Percentiles rank a stretch among this genome's conserved stretches.
Evolutionary conservation across 2,113 vertebrate species (phyloP).

Genomic region (Megaptera novaeangliae): DNA sequence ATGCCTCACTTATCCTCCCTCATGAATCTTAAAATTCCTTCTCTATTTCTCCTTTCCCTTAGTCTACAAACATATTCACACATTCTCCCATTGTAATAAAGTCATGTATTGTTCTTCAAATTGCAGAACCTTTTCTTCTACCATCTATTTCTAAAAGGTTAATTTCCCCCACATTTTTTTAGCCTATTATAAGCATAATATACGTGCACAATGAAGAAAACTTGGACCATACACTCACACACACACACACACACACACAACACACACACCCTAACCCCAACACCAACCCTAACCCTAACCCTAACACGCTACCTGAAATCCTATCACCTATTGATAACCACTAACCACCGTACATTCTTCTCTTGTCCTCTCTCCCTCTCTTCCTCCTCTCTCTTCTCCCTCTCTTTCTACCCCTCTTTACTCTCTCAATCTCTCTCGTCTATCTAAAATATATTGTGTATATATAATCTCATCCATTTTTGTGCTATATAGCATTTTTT

Average conservation of each 20-base stretch:
- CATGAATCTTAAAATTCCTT: not conserved
- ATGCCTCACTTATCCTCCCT: not conserved
- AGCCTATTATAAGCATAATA: not conserved
- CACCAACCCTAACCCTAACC: not conserved
- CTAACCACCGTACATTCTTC: not conserved
- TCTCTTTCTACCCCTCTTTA: not conserved
- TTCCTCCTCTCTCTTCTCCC: not conserved
- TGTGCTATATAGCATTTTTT: not conserved
- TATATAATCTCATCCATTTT: not conserved
- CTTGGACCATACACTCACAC: not conserved
- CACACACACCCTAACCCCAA: not conserved
- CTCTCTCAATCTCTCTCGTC: not conserved
- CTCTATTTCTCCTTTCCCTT: not conserved
- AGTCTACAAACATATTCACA: not conserved
- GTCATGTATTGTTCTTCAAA: not conserved
- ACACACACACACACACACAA: not conserved
- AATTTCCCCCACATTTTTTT: not conserved
- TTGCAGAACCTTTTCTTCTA: not conserved
- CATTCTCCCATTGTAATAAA: not conserved
- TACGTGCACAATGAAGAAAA: not conserved
- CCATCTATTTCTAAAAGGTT: not conserved
- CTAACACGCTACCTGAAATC: not conserved
- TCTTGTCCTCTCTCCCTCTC: not conserved
- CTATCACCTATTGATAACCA: not conserved
- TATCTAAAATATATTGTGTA: not conserved